phyloP scores from a whole-genome alignment of 2,888 invertebrate genomes.

The Drosophila pseudotalamancana region DNA sequence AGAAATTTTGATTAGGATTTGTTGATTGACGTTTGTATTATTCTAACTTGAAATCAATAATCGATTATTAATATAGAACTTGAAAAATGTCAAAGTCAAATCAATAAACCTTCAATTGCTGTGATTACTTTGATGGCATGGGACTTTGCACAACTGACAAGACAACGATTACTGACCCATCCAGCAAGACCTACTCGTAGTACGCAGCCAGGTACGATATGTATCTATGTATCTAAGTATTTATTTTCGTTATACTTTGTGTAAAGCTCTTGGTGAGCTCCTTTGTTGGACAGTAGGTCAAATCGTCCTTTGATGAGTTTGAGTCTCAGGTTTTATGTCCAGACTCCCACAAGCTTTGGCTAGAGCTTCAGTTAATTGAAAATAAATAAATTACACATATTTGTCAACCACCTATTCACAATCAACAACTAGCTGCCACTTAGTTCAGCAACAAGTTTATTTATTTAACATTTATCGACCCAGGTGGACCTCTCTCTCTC shows the following conservation, averaged over 20 bases:
- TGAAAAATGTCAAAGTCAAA: constrained; percentile 47
- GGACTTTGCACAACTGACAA: constrained; percentile 76
- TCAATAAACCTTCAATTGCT: constrained; percentile 75
- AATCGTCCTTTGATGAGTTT: neutral
- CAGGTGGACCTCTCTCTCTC: constrained; percentile 9
- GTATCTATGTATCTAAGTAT: neutral
- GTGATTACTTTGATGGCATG: constrained; percentile 69
- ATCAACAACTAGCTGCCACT: constrained; percentile 5
- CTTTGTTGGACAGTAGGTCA: neutral
- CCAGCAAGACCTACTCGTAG: constrained; percentile 4
- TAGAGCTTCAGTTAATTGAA: constrained; percentile 4
- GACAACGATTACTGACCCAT: constrained; percentile 17
- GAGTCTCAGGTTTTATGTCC: neutral
- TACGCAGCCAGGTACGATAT: constrained; percentile 17
- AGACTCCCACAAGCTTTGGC: neutral
- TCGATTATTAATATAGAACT: constrained; percentile 55
- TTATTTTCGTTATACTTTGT: neutral
- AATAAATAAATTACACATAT: constrained; percentile 10
- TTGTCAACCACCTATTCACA: constrained; percentile 1
- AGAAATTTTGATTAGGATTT: constrained; percentile 1
- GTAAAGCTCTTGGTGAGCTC: neutral
- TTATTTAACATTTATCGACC: constrained; percentile 55
- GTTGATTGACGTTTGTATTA: constrained; percentile 16
- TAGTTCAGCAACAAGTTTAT: constrained; percentile 61
- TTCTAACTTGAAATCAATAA: constrained; percentile 62